A percentile compares a stretch with the other conserved stretches of the same genome.
Evolutionary conservation across 1,140 invertebrate genomes (phyloP).

Genomic region (Drosophila erecta): DNA sequence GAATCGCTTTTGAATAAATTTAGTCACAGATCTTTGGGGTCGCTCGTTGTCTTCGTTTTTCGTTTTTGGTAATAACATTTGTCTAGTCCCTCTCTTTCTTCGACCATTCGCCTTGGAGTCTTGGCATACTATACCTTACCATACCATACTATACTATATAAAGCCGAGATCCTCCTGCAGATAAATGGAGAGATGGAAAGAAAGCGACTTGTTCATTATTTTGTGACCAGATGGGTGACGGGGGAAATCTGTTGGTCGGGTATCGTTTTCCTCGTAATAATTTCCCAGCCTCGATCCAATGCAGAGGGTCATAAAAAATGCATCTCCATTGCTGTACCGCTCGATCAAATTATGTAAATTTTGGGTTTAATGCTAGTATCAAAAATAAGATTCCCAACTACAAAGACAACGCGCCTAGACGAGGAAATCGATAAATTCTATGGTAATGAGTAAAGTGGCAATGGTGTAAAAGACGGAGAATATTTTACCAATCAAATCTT

Average conservation of each 20-base stretch:
- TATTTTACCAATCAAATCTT: not conserved
- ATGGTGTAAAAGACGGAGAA: conserved; percentile 5
- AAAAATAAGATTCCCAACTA: conserved; percentile 49
- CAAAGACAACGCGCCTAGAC: conserved; percentile 21
- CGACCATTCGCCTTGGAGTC: not conserved
- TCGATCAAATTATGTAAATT: conserved; percentile 83
- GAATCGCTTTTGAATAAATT: conserved; percentile 81
- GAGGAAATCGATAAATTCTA: conserved; percentile 6
- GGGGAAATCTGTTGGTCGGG: conserved; percentile 43
- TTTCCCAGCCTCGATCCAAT: conserved; percentile 60
- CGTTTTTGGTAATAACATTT: conserved; percentile 78
- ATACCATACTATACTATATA: conserved; percentile 13
- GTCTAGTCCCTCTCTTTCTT: conserved; percentile 54
- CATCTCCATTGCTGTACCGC: conserved; percentile 70
- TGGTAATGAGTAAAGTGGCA: not conserved
- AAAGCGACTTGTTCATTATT: conserved; percentile 79
- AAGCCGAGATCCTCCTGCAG: conserved; percentile 69
- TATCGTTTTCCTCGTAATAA: conserved; percentile 83
- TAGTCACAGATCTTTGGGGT: conserved; percentile 74
- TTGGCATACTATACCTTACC: conserved; percentile 16
- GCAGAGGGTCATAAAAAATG: conserved; percentile 61
- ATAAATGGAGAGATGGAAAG: conserved; percentile 64
- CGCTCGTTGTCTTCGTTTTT: conserved; percentile 54
- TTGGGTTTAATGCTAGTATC: conserved; percentile 74
- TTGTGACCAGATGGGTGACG: conserved; percentile 3